Base-by-base conservation (phyloP, 2,797 vertebrate species). In the Columba guinea region DNA sequence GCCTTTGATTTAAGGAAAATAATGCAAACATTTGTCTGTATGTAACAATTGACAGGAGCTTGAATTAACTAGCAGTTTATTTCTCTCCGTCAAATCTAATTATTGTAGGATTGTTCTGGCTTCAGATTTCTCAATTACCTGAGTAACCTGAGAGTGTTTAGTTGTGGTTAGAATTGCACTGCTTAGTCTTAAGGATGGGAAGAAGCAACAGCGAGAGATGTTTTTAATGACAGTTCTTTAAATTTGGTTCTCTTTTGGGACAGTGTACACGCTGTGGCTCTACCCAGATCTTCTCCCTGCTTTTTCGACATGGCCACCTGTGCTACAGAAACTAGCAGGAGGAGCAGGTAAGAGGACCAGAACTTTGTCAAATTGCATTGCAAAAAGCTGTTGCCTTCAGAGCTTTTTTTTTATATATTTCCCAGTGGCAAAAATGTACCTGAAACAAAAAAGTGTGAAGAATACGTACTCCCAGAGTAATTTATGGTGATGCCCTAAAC, bases 261-360 rank as follows among this genome's bases (percentile, higher is more conserved):
- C 97, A 99, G 99, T 99, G 37, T 99, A 99, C 91, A 97, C 98
- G 12, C 97, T 99, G 62, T 99, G 99, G 99, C 96, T 96, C 28
- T 98, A 97, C 95, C 99, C 99, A 30, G 96, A 98, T 95, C 97
- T 99, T 93, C 97, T 99, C 18, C 99, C 99, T 81, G 94, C 97
- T 10, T 99, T 99, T 89, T 97, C 97, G 39, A 99, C 99, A 64
- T 99, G 99, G 99, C 98, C 98, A 70, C 98, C 98, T 26, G 99
- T 99, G 70, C 96, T 99, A 3, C 98, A 99, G 96, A 99, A 99
- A 93, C 96, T 99, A 91, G 97, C 97, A 11, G 98, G 99, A 63
- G 99, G 99, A 82, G 99, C 99, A 98, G 99, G 99, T 99, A 98
- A 98, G 97, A 87, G 67, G 22, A 77, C 44, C 55, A 80, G n/a